Base-by-base conservation (phyloP, 2,888 invertebrate species). In the Trachelus troglodyta region DNA sequence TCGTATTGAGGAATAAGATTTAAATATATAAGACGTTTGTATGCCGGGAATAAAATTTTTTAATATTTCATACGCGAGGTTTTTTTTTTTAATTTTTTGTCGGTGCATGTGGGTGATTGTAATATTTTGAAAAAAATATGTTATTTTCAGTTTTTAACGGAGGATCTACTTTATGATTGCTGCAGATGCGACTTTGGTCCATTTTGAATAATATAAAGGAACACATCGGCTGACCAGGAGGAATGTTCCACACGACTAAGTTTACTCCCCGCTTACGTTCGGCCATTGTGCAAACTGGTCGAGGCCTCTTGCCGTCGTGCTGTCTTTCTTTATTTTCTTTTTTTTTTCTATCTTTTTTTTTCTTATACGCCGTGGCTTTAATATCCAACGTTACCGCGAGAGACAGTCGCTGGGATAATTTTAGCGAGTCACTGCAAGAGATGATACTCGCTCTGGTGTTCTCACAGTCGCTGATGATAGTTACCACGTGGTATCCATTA, bases 381-480 rank as follows among this genome's bases (percentile, higher is more conserved):
- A 56, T 56, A 56, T 56, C 56, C 56, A 23, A 56, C 56, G 23
- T 56, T 56, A 56, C 56, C 56, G 56, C 56, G 56, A 23, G 23
- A 40, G 56, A 56, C 56, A 56, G 56, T 56, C 33, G 71, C 56
- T n/a, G 34, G 81, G 82, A 81, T 83, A 81, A 85, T 87, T 87
- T 85, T 80, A 83, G 84, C 87, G 82, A 86, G 83, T 86, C 87
- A 85, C 82, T 82, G 82, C 79, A 80, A 77, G 82, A 83, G 82
- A 83, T 81, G 82, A 83, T 81, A 81, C 79, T 79, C 78, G 74
- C 77, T 79, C 83, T 80, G 79, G 77, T 80, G 69, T 82, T 85
- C 83, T 85, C 86, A 83, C 86, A 80, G 80, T 74, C 12, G 33
- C 77, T 80, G 80, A 81, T 79, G 77, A 80, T 77, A 79, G 79